These are phyloP conservation scores for Cosmorhoe ocellata DNA, from an alignment of 2,888 invertebrate species.

Conservation along the genomic window DNA sequence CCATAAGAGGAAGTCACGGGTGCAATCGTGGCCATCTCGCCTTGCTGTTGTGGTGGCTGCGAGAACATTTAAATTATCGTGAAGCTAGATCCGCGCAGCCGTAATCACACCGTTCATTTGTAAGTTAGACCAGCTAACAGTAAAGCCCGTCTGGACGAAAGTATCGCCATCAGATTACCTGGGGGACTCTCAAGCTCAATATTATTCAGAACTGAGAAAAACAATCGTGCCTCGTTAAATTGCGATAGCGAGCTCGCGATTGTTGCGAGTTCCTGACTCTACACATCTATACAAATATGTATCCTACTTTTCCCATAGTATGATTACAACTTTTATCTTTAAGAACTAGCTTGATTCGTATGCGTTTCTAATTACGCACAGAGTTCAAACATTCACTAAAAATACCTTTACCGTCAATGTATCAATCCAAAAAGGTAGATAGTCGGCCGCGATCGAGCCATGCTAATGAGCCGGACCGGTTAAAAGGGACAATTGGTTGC, in stretches of 20 bases:
- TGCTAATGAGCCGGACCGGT: slow-evolving; percentile 72
- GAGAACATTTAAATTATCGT: slow-evolving; percentile 80
- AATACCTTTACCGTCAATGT: slow-evolving; percentile 70
- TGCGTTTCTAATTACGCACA: slow-evolving; percentile 59
- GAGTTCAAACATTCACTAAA: slow-evolving; percentile 52
- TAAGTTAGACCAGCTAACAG: slow-evolving; percentile 73
- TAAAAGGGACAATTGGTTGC: slow-evolving; percentile 71
- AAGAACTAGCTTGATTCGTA: slow-evolving; percentile 47
- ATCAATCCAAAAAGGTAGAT: slow-evolving; percentile 67
- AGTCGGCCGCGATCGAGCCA: slow-evolving; percentile 63
- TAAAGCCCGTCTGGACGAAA: slow-evolving; percentile 68
- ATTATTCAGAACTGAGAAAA: slow-evolving; percentile 81
- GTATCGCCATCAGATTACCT: slow-evolving; percentile 76
- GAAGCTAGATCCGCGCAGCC: slow-evolving; percentile 74
- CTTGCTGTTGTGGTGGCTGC: slow-evolving; percentile 58
- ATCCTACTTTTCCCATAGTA: slow-evolving; percentile 35
- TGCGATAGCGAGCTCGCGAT: slow-evolving; percentile 72
- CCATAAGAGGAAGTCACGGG: slow-evolving; percentile 75
- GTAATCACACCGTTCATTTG: slow-evolving; percentile 80
- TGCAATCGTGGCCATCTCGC: slow-evolving; percentile 69
- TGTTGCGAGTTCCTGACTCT: slow-evolving; percentile 61
- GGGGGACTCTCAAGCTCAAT: slow-evolving; percentile 72
- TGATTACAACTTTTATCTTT: slow-evolving; percentile 39
- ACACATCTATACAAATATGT: slow-evolving; percentile 46
- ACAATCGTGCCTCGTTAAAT: slow-evolving; percentile 81